Conservation (phyloP, 2,113 vertebrate genomes). For the Sitta europaea region DNA sequence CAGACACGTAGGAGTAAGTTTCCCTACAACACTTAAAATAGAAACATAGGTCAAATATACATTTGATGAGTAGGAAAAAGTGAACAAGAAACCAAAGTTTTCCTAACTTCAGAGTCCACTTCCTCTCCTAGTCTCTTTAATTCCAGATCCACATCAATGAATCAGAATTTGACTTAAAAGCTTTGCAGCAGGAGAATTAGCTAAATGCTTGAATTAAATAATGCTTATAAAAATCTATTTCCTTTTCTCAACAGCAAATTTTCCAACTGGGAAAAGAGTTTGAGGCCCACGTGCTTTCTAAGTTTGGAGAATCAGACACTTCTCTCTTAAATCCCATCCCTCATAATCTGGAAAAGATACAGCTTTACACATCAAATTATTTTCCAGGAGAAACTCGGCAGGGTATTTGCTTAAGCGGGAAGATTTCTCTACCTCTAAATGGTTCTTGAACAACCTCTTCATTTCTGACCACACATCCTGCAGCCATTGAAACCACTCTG, state of each 20-base stretch:
- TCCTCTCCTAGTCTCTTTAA: not conserved
- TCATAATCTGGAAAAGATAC: not conserved
- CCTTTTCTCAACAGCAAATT: not conserved
- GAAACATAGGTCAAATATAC: conserved; percentile 29
- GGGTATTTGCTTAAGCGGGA: conserved; percentile 11
- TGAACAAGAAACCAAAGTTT: not conserved
- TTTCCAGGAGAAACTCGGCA: not conserved
- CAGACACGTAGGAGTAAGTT: not conserved
- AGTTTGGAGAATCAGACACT: not conserved
- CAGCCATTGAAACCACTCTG: not conserved
- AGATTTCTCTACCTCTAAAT: not conserved
- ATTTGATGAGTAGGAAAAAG: conserved; percentile 19
- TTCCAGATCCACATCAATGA: conserved; percentile 11
- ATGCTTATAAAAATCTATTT: conserved; percentile 32
- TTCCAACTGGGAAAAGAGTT: conserved; percentile 35
- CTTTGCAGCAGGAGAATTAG: conserved; percentile 6
- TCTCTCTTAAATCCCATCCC: not conserved
- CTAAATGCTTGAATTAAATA: conserved; percentile 24
- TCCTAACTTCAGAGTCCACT: not conserved
- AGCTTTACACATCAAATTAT: not conserved
- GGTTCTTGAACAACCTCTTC: not conserved
- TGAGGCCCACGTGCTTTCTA: conserved; percentile 2
- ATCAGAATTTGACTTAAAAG: conserved; percentile 23
- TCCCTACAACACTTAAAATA: not conserved
- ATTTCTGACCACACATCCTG: not conserved